Base-by-base conservation (phyloP, 53 echinoderm and acorn worm species). In the Crossaster papposus region DNA sequence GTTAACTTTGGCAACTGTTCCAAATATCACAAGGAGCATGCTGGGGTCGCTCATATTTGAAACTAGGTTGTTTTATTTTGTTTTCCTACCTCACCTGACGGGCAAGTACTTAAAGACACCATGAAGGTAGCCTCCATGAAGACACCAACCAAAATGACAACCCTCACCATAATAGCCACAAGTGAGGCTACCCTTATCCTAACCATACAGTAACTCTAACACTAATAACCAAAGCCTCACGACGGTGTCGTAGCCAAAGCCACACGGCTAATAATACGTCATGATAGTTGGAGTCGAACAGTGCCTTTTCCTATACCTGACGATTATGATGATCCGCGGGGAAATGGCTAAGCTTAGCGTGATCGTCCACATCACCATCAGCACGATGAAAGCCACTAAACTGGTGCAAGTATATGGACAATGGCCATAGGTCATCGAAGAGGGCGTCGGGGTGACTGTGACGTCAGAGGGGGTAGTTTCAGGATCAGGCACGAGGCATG, bases 241-340 rank as follows among this genome's bases (percentile, higher is more conserved):
- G n/a, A n/a, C n/a, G n/a, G n/a, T n/a, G n/a, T n/a, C n/a, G n/a
- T n/a, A n/a, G n/a, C n/a, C n/a, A n/a, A n/a, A n/a, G n/a, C n/a
- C n/a, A n/a, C n/a, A n/a, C n/a, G n/a, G n/a, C n/a, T n/a, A n/a
- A 68, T 13, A 68, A 22, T 68, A 5, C 9, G 28, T n/a, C 9
- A 68, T 68, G 28, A 12, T 13, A 13, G 68, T 12, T 68, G 23
- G 23, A 6, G 68, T 68, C 20, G 68, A 13, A 6, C 11, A n/a
- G 10, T 22, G 18, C 14, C 5, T 4, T 78, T 78, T 78, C 22
- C 18, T 14, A 55, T 74, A 91, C 91, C 91, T 91, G 50, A 91
- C 91, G 10, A 84, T 91, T 30, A 91, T 79, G 18, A 91, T 85
- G 79, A 84, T 91, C 54, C 91, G 83, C 14, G 91, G 91, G 35